Conservation (phyloP, 2,113 vertebrate species). For the Paramormyrops kingsleyae region DNA sequence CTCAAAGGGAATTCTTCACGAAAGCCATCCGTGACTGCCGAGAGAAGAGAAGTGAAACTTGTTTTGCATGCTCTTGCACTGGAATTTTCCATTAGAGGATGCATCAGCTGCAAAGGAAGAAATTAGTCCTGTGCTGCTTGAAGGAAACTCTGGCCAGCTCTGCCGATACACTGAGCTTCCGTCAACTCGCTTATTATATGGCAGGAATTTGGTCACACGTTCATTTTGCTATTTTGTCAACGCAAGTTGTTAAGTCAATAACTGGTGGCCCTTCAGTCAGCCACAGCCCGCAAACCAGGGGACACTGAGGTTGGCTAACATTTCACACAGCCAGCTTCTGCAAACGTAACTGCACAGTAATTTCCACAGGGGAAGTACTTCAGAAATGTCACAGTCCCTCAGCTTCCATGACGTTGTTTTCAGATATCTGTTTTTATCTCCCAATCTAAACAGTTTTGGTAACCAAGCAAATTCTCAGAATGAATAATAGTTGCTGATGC, state of each 20-base stretch:
- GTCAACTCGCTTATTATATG: not conserved
- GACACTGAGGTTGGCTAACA: not conserved
- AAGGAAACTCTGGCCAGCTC: not conserved
- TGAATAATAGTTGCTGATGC: not conserved
- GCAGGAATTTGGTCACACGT: not conserved
- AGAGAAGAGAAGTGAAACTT: not conserved
- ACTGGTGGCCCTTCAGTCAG: not conserved
- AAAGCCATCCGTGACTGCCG: not conserved
- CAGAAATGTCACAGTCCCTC: not conserved
- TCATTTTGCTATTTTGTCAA: not conserved
- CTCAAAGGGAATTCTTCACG: not conserved
- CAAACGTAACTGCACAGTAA: not conserved
- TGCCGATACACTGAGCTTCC: not conserved
- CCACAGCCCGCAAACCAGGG: not conserved
- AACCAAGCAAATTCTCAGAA: not conserved
- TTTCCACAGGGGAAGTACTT: not conserved
- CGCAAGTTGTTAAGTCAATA: not conserved
- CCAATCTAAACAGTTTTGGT: not conserved
- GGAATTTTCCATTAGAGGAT: not conserved
- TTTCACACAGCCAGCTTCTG: not conserved
- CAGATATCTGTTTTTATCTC: not conserved
- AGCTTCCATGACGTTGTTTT: not conserved
- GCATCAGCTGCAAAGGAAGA: not conserved
- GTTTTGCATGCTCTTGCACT: not conserved
- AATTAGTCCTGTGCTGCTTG: not conserved